Percentiles rank a stretch among this genome's conserved stretches.
These are phyloP conservation scores for Indicator indicator DNA, from an alignment of 2,113 vertebrate species.

Conservation along the genomic window DNA sequence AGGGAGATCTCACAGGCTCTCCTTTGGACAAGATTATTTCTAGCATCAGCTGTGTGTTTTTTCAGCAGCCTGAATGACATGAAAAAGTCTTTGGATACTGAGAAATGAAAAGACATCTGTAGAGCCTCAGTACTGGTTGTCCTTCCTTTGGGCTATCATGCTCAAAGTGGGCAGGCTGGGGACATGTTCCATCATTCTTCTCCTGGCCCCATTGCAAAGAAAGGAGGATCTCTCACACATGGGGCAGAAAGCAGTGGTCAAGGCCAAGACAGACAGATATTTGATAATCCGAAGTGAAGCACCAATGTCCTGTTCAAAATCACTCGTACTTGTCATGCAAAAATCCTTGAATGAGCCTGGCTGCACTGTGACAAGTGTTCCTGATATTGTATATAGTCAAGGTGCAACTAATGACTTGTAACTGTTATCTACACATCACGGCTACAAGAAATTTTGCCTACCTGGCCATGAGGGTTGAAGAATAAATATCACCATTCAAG, in stretches of 20 bases:
- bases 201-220: neutral
- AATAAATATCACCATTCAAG: neutral
- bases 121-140: no score
- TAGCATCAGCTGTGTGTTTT: neutral
- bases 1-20: neutral
- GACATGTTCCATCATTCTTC: neutral
- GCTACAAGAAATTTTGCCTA: neutral
- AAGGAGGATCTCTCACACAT: rapidly evolving
- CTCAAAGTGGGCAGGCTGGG: neutral
- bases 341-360: neutral
- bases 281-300: neutral
- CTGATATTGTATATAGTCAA: neutral
- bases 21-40: neutral
- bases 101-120: neutral
- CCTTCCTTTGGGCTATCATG: neutral
- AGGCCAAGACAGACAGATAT: rapidly evolving
- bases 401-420: neutral
- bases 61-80: neutral
- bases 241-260: rapidly evolving
- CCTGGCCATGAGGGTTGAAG: neutral
- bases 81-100: neutral
- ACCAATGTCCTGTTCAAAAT: neutral
- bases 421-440: neutral
- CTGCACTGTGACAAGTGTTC: neutral
- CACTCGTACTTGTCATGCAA: neutral